Base-by-base conservation (phyloP, 1,140 invertebrate species). In the Drosophila biarmipes region DNA sequence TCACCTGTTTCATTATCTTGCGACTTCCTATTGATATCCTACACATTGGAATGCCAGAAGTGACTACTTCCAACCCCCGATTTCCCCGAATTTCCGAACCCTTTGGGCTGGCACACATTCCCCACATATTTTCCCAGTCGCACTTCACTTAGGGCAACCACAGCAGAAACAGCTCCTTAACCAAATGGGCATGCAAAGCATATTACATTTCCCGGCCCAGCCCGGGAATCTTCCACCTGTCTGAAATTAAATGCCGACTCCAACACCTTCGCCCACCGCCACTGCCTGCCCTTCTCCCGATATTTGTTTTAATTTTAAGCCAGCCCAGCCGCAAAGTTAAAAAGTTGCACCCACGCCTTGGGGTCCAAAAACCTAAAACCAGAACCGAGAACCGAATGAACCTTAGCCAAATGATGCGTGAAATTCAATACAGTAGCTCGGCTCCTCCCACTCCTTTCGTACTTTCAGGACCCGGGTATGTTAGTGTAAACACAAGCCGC, bases 401-500 rank as follows among this genome's bases (percentile, higher is more conserved):
- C 78, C 79, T 75, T 78, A 71, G 69, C 78, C 82, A 89, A 87
- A 87, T 87, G 82, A 89, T 79, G 82, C 84, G 78, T 87, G 82
- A 87, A 87, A 87, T 89, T 87, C 82, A 87, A 87, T 87, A 87
- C 84, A 81, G 68, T 59, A 73, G 68, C 81, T 38, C 29, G n/a
- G 17, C 31, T 19, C 34, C 42, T 27, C 52, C 42, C 29, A 48
- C n/a, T 15, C 29, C 34, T 37, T 40, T 15, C 21, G 21, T 55
- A 31, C 38, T 55, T 68, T 37, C 62, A 69, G 66, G 69, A 63
- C 52, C 29, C 27, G 34, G 63, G 63, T 48, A 27, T 54, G 63
- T 31, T 69, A 75, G 73, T 55, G 53, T 57, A 66, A 66, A 66
- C 73, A 56, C 52, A 52, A 49, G 45, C 59, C 69, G 24, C 53